These are phyloP conservation scores for Caenorhabditis sp. DNA, from an alignment of 2,888 invertebrate species.

Conservation along the genomic window DNA sequence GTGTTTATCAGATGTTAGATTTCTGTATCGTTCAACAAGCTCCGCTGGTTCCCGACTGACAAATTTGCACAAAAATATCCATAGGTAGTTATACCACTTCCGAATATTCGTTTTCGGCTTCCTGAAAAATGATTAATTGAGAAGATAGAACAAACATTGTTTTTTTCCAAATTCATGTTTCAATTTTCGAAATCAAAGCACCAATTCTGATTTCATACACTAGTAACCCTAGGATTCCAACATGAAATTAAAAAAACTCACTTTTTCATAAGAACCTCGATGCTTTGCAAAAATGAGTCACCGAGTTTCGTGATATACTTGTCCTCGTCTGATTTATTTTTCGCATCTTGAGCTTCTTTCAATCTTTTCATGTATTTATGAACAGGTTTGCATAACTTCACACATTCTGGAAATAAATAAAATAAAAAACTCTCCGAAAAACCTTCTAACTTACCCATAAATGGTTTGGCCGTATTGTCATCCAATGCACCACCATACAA, in stretches of 20 bases:
- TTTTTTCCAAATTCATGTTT: too few relatives aligned
- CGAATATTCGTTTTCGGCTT: constrained; percentile 51
- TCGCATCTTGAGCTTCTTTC: constrained; percentile 34
- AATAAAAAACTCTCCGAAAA: background rate
- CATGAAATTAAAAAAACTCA: constrained; percentile 2
- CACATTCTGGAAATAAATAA: constrained; percentile 54
- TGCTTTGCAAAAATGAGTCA: constrained; percentile 54
- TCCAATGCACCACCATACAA: constrained; percentile 49
- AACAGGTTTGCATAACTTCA: constrained; percentile 61
- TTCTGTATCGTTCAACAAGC: constrained; percentile 34
- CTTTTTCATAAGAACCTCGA: constrained; percentile 37
- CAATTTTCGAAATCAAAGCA: too few relatives aligned
- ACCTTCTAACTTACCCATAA: constrained; percentile 43
- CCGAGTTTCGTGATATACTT: constrained; percentile 60
- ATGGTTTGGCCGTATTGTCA: constrained; percentile 43
- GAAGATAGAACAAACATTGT: background rate
- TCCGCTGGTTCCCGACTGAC: constrained; percentile 51
- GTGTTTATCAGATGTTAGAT: constrained; percentile 23
- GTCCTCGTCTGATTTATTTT: constrained; percentile 41
- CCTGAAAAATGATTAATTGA: constrained; percentile 11
- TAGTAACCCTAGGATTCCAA: background rate
- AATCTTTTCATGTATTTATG: constrained; percentile 64
- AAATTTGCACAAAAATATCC: constrained; percentile 67
- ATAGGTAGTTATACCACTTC: constrained; percentile 59
- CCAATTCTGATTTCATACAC: too few relatives aligned